Percentiles rank a stretch among this genome's conserved stretches.
phyloP scores from a whole-genome alignment of 2,888 invertebrate genomes.

The Dilophus febrilis region DNA sequence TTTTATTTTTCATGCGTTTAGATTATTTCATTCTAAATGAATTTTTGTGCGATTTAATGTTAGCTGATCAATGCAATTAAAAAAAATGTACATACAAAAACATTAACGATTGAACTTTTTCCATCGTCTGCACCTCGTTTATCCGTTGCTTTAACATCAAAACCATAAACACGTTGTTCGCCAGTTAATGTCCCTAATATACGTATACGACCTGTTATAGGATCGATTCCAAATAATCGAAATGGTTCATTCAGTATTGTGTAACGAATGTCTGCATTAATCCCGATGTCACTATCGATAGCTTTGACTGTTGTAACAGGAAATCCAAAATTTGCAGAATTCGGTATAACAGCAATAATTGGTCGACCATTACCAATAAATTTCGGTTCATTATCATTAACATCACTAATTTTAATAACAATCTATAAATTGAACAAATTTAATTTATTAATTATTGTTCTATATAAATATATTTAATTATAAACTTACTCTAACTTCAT shows the following conservation, averaged over 20 bases:
- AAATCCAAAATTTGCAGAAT: slow-evolving; percentile 65
- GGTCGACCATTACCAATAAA: slow-evolving; percentile 61
- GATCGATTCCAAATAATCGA: slow-evolving; percentile 59
- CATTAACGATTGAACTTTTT: slow-evolving; percentile 66
- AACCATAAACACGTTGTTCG: slow-evolving; percentile 63
- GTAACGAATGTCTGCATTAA: slow-evolving; percentile 65
- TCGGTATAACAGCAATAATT: slow-evolving; percentile 65
- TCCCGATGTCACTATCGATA: slow-evolving; percentile 52
- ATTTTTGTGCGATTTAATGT: too few relatives aligned
- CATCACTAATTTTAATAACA: slow-evolving; percentile 57
- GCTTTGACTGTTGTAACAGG: slow-evolving; percentile 64
- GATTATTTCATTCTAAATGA: too few relatives aligned
- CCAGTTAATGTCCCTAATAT: slow-evolving; percentile 52
- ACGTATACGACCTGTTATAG: slow-evolving; percentile 56
- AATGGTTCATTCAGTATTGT: slow-evolving; percentile 62
- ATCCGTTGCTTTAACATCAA: slow-evolving; percentile 78
- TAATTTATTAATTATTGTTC: neutral
- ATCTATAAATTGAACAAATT: slow-evolving; percentile 3
- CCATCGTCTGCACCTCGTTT: slow-evolving; percentile 65
- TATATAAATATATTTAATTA: neutral
- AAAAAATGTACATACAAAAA: slow-evolving; percentile 46
- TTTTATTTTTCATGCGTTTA: too few relatives aligned
- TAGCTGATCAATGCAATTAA: neutral
- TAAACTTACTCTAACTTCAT: slow-evolving; percentile 51
- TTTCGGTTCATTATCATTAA: slow-evolving; percentile 67